Base-by-base conservation (phyloP, 2,113 vertebrate genomes). In the Puma concolor region DNA sequence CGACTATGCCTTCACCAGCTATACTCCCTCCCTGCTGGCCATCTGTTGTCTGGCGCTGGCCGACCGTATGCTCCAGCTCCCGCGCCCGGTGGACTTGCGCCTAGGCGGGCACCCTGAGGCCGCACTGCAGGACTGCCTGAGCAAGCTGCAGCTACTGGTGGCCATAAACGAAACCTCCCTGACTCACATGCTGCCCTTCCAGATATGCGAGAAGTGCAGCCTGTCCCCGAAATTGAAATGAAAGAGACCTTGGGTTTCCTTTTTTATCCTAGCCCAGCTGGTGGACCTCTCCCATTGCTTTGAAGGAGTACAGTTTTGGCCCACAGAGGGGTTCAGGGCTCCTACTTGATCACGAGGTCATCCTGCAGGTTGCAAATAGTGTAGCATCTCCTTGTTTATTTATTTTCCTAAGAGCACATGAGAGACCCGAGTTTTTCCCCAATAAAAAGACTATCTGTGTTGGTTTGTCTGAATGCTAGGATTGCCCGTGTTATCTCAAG, bases 1-100 rank as follows among this genome's bases (percentile, higher is more conserved):
- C 0, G 99, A 99, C 98, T 99, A 99, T 2, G 97, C 99, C 29
- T 99, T 99, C 97, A 99, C 98, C 97, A 98, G 98, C 27, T 99
- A 99, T 92, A 57, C 98, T 0, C 99, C 99, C 0, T 99, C 99
- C 9, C 98, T 99, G 76, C 98, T 99, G 94, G 99, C 99, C 7
- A 90, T 98, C 67, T 99, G 99, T 92, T 99, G 99, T 41, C 97
- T 99, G 92, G 98, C 94, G 8, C 91, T 99, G 71, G 99, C 99
- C 0, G 98, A 99, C 41, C 98, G 98, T 36, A 96, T 99, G 92
- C 97, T 99, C 94, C 41, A 76, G n/a, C 98, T 98, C 33, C 96
- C 91, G 16, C 48, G 8, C 3, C 98, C 97, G 0, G 54, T 98
- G 88, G 97, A 99, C 93, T 89, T 98, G 74, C 41, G 57, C 25